Conservation (phyloP, 2,113 vertebrate species). For the Narcine bancroftii region DNA sequence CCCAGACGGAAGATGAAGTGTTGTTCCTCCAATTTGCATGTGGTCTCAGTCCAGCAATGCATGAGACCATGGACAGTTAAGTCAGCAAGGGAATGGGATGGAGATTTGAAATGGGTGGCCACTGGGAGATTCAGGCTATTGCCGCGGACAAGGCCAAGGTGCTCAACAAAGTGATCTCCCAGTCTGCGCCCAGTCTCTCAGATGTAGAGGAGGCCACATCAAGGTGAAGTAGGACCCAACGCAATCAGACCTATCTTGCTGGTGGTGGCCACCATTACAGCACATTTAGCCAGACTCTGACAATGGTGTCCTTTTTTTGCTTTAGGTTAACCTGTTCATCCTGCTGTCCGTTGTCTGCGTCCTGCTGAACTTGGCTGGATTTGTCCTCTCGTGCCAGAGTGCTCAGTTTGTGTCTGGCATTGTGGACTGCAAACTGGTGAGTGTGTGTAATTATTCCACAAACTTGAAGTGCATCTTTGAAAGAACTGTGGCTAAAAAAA, state of each 20-base stretch:
- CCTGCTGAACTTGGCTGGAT: constrained; percentile 69
- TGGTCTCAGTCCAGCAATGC: too few species aligned
- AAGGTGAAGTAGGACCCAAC: too few species aligned
- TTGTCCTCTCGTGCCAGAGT: constrained; percentile 72
- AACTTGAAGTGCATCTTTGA: neutral
- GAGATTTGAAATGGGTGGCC: too few species aligned
- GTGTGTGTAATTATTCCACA: constrained; percentile 34
- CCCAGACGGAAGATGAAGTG: too few species aligned
- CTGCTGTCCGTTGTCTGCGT: constrained; percentile 70
- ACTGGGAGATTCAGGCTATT: too few species aligned
- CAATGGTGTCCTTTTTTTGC: constrained; percentile 37
- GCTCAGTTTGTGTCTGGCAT: constrained; percentile 70
- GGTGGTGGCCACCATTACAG: neutral
- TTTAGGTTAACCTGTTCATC: constrained; percentile 73
- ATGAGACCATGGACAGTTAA: too few species aligned
- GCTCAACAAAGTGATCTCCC: too few species aligned
- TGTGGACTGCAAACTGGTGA: constrained; percentile 69
- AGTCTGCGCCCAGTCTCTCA: too few species aligned
- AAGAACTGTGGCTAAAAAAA: neutral
- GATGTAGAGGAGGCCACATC: too few species aligned
- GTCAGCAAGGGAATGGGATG: too few species aligned
- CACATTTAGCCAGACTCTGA: neutral
- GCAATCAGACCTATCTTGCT: neutral
- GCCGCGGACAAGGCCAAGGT: too few species aligned
- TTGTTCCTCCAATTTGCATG: too few species aligned